phyloP scores from a whole-genome alignment of 53 echinoderm and acorn worm species.

The Echinometra lucunter region DNA sequence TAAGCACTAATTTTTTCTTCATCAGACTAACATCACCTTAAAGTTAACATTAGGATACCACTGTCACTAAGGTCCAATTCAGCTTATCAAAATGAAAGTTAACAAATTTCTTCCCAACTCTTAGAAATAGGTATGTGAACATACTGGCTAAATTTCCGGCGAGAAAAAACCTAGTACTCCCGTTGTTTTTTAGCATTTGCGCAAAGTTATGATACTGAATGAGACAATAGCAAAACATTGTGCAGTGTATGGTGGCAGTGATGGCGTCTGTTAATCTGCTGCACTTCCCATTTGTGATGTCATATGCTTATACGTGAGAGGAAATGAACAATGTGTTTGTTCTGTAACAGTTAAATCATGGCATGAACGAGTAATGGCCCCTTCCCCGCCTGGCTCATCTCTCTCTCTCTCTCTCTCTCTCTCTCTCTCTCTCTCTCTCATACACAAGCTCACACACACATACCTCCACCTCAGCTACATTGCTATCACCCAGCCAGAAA shows the following conservation, averaged over 20 bases:
- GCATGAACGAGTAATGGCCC: background rate
- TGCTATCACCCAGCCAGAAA: background rate
- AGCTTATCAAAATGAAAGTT: no score
- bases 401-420: background rate
- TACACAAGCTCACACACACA: background rate
- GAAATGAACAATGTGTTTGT: constrained; percentile 39
- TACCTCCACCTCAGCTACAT: background rate
- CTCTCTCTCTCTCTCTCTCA: background rate
- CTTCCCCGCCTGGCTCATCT: background rate
- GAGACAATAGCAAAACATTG: background rate
- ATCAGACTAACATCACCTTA: no score
- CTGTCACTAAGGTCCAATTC: no score
- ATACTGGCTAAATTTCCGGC: no score
- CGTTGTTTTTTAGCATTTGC: no score
- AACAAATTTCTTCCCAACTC: no score
- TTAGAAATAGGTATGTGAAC: no score
- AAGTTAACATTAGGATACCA: no score
- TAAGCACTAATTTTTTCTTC: no score
- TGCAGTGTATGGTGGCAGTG: background rate
- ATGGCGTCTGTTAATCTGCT: background rate
- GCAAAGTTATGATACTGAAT: no score
- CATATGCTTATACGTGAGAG: background rate
- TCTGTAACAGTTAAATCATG: background rate
- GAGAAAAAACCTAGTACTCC: no score
- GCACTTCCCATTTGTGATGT: background rate